A percentile compares a stretch with the other conserved stretches of the same genome.
Conservation (phyloP, 2,113 vertebrate species). For the Paradisaea rubra region DNA sequence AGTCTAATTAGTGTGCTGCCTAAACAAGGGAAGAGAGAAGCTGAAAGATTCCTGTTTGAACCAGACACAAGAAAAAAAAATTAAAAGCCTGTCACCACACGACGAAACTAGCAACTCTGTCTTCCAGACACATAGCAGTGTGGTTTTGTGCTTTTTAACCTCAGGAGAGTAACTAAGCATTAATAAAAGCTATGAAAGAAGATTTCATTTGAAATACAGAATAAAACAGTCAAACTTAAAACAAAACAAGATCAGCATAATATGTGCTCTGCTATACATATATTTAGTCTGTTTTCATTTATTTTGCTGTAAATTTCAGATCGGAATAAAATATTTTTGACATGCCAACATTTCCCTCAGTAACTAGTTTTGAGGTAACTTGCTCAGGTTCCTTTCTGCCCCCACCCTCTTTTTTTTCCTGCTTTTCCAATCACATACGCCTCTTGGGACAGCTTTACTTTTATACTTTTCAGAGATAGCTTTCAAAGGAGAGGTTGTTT, state of each 20-base stretch:
- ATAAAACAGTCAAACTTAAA: not conserved
- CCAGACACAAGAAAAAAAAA: not conserved
- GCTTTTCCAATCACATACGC: not conserved
- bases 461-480: not conserved
- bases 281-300: not conserved
- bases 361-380: not conserved
- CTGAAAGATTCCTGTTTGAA: not conserved
- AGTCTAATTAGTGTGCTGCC: not conserved
- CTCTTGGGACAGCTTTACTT: not conserved
- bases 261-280: not conserved
- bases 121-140: not conserved
- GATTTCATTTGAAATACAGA: not conserved
- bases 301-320: not conserved
- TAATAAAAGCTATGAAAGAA: not conserved
- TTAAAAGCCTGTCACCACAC: not conserved
- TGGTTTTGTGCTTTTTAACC: not conserved
- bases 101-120: not conserved
- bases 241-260: not conserved
- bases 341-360: not conserved
- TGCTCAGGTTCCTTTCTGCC: not conserved
- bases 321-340: not conserved
- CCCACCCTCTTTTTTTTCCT: fast-evolving
- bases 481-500: not conserved
- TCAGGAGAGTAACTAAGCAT: not conserved
- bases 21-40: not conserved